Evolutionary conservation across 1,140 invertebrate genomes (phyloP).

Genomic region (Drosophila repletoides): DNA sequence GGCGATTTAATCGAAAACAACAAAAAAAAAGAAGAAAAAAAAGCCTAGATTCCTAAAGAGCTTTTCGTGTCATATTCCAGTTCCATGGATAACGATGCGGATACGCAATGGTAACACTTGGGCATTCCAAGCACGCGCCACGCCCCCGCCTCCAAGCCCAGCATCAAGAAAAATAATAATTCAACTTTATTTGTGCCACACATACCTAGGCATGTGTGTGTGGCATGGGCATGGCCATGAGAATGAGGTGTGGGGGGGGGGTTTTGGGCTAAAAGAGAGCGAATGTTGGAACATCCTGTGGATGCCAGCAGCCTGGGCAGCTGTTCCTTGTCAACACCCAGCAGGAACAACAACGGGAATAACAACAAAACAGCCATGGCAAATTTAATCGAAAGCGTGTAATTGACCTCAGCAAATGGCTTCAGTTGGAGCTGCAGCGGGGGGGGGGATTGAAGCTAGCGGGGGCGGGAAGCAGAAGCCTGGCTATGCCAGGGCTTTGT

Average conservation of each 20-base stretch:
- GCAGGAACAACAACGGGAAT: conserved; percentile 10
- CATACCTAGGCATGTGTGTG: conserved; percentile 35
- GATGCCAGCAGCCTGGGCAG: conserved; percentile 39
- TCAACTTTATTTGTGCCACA: conserved; percentile 79
- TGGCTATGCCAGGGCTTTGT: conserved; percentile 51
- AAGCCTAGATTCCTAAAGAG: conserved; percentile 47
- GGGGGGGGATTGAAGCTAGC: background rate
- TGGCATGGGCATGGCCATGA: background rate
- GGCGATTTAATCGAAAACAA: conserved; percentile 34
- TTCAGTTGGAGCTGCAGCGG: conserved; percentile 20
- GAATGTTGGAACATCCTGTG: conserved; percentile 13
- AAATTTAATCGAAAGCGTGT: conserved; percentile 80
- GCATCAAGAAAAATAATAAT: conserved; percentile 80
- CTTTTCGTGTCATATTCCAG: conserved; percentile 46
- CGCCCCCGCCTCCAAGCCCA: conserved; percentile 22
- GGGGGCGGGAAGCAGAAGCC: background rate
- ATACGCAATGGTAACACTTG: conserved; percentile 75
- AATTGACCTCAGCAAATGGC: conserved; percentile 79
- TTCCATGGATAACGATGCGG: conserved; percentile 65
- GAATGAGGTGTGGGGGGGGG: background rate
- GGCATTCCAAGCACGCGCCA: conserved; percentile 67
- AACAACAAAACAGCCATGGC: conserved; percentile 49
- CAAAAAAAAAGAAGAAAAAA: too few relatives aligned
- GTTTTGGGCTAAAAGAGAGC: background rate
- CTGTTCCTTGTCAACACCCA: conserved; percentile 75